Percentiles rank a stretch among this genome's conserved stretches.
Evolutionary conservation across 2,113 vertebrate species (phyloP).

Genomic region (Phylloscopus whistleri): DNA sequence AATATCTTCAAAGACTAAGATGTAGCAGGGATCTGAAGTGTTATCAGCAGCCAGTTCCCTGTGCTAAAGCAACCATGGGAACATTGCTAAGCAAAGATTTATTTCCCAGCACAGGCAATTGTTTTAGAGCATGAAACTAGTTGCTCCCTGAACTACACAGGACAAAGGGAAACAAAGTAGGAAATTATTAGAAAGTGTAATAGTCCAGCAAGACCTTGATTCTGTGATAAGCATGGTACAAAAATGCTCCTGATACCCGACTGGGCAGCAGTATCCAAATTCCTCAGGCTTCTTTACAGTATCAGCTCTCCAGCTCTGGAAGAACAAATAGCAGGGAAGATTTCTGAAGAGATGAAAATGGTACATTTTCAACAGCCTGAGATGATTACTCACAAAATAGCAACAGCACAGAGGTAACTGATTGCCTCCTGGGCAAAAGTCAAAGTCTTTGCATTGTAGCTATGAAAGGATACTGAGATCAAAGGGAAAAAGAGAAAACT

Average conservation of each 20-base stretch:
- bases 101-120: not conserved
- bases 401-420: constrained; percentile 29
- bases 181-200: not conserved
- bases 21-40: not conserved
- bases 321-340: constrained; percentile 39
- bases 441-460: not conserved
- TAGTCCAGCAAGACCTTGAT: not conserved
- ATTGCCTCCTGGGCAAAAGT: constrained; percentile 37
- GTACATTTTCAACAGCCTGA: constrained; percentile 6
- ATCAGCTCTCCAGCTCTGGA: not conserved
- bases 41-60: not conserved
- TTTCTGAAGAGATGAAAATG: constrained; percentile 2
- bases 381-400: constrained; percentile 41
- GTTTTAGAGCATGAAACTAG: not conserved
- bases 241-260: not conserved
- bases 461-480: not conserved
- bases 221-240: not conserved
- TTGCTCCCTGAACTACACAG: not conserved
- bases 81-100: not conserved
- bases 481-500: constrained; percentile 10
- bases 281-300: not conserved
- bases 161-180: not conserved
- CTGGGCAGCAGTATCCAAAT: not conserved
- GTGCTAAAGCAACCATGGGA: not conserved
- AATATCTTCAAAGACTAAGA: not conserved